Percentiles rank a stretch among this genome's conserved stretches.
These are phyloP conservation scores for Tetranychus piercei DNA, from an alignment of 2,888 invertebrate species.

Conservation along the genomic window DNA sequence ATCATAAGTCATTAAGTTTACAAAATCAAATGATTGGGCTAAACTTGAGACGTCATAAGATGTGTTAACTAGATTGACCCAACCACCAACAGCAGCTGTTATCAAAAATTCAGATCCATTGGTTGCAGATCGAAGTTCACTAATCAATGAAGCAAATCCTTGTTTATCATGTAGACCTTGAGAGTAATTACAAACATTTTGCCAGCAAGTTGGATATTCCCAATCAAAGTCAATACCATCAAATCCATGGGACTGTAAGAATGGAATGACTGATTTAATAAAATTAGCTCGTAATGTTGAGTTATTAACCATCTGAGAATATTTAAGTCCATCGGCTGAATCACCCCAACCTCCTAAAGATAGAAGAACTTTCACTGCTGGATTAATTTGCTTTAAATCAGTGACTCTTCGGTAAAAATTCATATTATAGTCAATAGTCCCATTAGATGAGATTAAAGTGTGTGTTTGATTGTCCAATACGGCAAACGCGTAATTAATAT, in stretches of 20 bases:
- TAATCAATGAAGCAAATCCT: constrained; percentile 22
- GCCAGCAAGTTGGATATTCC: constrained; percentile 54
- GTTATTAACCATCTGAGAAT: constrained; percentile 48
- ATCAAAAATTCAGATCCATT: constrained; percentile 50
- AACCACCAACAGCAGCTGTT: constrained; percentile 67
- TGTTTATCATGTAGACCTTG: constrained; percentile 34
- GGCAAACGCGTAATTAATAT: constrained; percentile 90
- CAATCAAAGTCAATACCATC: constrained; percentile 75
- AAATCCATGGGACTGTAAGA: constrained; percentile 54
- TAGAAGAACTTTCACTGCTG: constrained; percentile 50
- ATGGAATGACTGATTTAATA: constrained; percentile 44
- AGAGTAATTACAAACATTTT: constrained; percentile 16
- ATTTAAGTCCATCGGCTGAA: constrained; percentile 53
- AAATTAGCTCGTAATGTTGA: constrained; percentile 44
- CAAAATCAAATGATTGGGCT: constrained; percentile 53
- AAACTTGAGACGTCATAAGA: constrained; percentile 52
- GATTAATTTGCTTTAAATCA: constrained; percentile 65
- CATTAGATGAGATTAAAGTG: constrained; percentile 82
- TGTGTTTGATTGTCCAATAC: constrained; percentile 85
- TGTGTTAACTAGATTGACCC: constrained; percentile 67
- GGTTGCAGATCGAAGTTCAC: constrained; percentile 9
- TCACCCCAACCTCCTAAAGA: constrained; percentile 53
- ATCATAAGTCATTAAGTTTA: constrained; percentile 75
- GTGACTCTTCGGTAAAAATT: constrained; percentile 74
- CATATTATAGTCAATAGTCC: constrained; percentile 75